phyloP scores from a whole-genome alignment of 1,140 invertebrate species.

The Samia ricini region DNA sequence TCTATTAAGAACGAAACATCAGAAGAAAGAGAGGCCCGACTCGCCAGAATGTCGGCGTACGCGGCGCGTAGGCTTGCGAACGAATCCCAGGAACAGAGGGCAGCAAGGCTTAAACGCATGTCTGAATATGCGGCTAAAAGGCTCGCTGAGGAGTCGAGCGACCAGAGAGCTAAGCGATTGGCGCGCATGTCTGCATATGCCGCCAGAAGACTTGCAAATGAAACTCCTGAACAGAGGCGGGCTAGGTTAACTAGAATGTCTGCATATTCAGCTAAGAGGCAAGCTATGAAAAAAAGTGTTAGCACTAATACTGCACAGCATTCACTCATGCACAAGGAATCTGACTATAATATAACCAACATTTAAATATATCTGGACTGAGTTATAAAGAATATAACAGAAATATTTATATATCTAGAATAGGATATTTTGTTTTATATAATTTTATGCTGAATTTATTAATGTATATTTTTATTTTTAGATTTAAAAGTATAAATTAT shows the following conservation, averaged over 20 bases:
- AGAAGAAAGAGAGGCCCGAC: constrained; percentile 68
- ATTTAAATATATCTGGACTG: not conserved
- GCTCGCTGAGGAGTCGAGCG: constrained; percentile 72
- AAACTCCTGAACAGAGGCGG: constrained; percentile 75
- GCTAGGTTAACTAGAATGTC: constrained; percentile 76
- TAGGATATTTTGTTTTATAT: not conserved
- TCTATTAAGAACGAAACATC: constrained; percentile 61
- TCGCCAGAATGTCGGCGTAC: constrained; percentile 75
- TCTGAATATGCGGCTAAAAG: constrained; percentile 65
- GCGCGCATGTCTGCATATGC: constrained; percentile 77
- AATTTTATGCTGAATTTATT: not conserved
- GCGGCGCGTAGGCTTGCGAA: constrained; percentile 75
- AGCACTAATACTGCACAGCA: constrained; percentile 6
- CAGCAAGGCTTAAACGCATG: constrained; percentile 65
- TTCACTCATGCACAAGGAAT: not conserved
- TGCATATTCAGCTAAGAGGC: constrained; percentile 63
- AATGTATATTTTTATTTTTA: not conserved
- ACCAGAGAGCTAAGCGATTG: constrained; percentile 72
- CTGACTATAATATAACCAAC: not conserved
- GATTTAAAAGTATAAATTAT: not conserved
- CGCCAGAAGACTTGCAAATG: constrained; percentile 69
- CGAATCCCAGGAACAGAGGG: constrained; percentile 76
- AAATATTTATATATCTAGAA: not conserved
- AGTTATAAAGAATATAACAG: not conserved
- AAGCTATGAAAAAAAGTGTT: constrained; percentile 49